These are phyloP conservation scores for Muscicapa adusta DNA, from an alignment of 2,113 vertebrate species.

Conservation along the genomic window DNA sequence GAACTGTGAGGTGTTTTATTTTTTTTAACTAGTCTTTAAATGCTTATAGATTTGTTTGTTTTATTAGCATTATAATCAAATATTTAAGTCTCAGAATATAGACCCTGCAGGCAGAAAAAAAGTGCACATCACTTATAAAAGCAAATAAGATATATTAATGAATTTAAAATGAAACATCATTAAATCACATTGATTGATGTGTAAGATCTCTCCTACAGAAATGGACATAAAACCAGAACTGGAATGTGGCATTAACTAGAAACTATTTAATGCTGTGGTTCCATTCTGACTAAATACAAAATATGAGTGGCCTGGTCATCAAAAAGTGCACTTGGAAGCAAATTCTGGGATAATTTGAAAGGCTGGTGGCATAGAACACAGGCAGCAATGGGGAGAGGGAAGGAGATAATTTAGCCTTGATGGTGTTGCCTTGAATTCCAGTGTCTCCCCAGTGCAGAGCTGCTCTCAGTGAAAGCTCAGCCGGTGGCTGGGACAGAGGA, in stretches of 20 bases:
- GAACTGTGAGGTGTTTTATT: neutral
- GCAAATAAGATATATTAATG: neutral
- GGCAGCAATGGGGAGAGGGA: fast-evolving
- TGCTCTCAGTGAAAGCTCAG: neutral
- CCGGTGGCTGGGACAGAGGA: neutral
- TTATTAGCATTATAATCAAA: neutral
- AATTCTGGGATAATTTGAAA: neutral
- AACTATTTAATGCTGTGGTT: neutral
- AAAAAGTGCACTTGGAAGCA: neutral
- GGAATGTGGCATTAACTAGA: neutral
- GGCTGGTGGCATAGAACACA: neutral
- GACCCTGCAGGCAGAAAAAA: neutral
- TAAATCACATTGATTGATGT: neutral
- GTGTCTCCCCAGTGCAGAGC: fast-evolving
- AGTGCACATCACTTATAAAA: neutral
- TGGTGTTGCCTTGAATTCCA: neutral
- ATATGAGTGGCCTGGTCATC: neutral
- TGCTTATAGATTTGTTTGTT: neutral
- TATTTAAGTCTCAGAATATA: neutral
- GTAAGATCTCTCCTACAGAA: neutral
- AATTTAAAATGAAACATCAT: neutral
- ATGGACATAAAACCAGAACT: neutral
- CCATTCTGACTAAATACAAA: neutral
- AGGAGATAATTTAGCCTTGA: neutral
- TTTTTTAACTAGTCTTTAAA: neutral